A percentile compares a stretch with the other conserved stretches of the same genome.
These are phyloP conservation scores for Oxygymnocypris stewartii DNA, from an alignment of 2,113 vertebrate species.

Conservation along the genomic window DNA sequence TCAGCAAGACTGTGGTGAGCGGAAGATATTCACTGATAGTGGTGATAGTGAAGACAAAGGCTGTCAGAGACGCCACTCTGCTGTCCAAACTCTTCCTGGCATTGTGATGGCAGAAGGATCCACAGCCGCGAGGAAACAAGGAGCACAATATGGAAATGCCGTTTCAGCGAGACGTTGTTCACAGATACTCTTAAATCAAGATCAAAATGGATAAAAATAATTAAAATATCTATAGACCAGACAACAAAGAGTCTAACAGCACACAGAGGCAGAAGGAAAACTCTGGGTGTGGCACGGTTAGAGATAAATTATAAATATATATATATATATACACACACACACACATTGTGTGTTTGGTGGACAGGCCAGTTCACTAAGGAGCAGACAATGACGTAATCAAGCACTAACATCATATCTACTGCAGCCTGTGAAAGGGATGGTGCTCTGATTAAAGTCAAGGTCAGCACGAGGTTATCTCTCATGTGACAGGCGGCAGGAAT, in stretches of 20 bases:
- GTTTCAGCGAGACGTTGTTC: slow-evolving; percentile 30
- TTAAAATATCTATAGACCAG: slow-evolving; percentile 5
- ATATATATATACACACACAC: neutral
- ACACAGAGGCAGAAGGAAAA: neutral
- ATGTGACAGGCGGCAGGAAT: slow-evolving; percentile 62
- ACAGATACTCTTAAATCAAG: slow-evolving; percentile 6
- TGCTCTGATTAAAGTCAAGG: slow-evolving; percentile 63
- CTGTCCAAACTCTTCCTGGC: slow-evolving; percentile 37
- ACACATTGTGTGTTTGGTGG: neutral
- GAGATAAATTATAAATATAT: neutral
- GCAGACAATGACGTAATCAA: neutral
- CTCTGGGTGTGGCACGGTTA: neutral
- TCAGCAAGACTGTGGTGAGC: slow-evolving; percentile 35
- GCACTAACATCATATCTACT: slow-evolving; percentile 12
- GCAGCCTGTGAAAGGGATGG: slow-evolving; percentile 12
- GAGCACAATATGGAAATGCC: neutral
- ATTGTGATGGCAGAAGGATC: slow-evolving; percentile 30
- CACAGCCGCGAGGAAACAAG: neutral
- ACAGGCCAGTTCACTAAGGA: neutral
- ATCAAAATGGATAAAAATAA: slow-evolving; percentile 4
- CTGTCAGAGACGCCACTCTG: slow-evolving; percentile 26
- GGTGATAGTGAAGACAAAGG: slow-evolving; percentile 43
- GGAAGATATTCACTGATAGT: slow-evolving; percentile 34
- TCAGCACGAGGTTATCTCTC: slow-evolving; percentile 67
- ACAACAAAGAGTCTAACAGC: slow-evolving; percentile 9